Conservation (phyloP, 2,888 invertebrate genomes). For the Plusia festucae region DNA sequence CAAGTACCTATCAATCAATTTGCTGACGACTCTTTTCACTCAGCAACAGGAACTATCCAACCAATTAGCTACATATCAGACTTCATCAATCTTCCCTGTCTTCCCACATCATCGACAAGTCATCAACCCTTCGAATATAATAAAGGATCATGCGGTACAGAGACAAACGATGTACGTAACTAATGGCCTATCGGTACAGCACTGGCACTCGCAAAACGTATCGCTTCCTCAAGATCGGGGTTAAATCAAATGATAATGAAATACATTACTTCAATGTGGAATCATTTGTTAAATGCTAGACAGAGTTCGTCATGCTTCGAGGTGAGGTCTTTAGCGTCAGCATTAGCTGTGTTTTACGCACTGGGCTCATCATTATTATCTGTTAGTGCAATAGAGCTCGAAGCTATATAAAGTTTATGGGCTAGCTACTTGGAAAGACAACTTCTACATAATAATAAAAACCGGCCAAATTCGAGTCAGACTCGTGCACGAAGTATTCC, state of each 20-base stretch:
- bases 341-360: not conserved
- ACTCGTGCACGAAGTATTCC: no score
- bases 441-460: not conserved
- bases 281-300: constrained; percentile 30
- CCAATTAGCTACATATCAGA: constrained; percentile 20
- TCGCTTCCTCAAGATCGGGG: constrained; percentile 34
- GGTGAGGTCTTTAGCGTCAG: not conserved
- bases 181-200: constrained; percentile 38
- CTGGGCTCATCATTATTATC: not conserved
- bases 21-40: constrained; percentile 27
- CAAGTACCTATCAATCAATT: constrained; percentile 1
- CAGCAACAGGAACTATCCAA: not conserved
- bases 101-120: constrained; percentile 52
- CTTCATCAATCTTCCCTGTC: constrained; percentile 55
- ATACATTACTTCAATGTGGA: constrained; percentile 32
- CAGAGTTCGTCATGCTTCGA: not conserved
- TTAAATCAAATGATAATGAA: constrained; percentile 36
- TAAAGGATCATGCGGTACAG: constrained; percentile 43
- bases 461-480: no score
- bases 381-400: not conserved
- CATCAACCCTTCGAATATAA: constrained; percentile 57
- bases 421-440: not conserved
- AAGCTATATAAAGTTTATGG: not conserved
- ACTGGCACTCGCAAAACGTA: constrained; percentile 46
- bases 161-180: constrained; percentile 57